These are phyloP conservation scores for Pao palembangensis DNA, from an alignment of 2,113 vertebrate genomes.

Conservation along the genomic window DNA sequence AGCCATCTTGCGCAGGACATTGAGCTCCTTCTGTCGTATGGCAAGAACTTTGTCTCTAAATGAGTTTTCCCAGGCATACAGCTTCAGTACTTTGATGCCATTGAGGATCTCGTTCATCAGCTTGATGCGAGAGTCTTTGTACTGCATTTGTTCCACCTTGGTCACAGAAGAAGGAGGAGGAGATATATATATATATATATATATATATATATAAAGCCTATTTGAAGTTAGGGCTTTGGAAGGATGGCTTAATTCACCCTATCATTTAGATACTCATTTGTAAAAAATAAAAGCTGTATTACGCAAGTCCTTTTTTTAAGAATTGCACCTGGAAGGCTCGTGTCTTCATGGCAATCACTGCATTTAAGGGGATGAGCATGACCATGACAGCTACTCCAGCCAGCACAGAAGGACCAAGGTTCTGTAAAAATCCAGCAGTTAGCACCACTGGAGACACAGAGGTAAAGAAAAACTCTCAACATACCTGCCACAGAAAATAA, in stretches of 20 bases:
- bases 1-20: constrained; percentile 78
- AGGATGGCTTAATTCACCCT: no score
- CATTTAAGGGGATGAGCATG: constrained; percentile 92
- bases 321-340: constrained; percentile 83
- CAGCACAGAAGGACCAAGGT: constrained; percentile 85
- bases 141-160: constrained; percentile 89
- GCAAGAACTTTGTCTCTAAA: constrained; percentile 83
- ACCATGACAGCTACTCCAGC: constrained; percentile 92
- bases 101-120: constrained; percentile 93
- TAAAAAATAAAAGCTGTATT: not conserved
- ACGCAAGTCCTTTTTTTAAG: not conserved
- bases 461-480: not conserved
- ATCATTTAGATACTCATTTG: no score
- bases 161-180: not conserved
- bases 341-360: constrained; percentile 87
- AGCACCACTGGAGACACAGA: not conserved
- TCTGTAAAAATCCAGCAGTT: constrained; percentile 58
- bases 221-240: no score
- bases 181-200: no score
- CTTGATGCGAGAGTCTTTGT: constrained; percentile 90
- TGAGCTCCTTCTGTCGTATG: constrained; percentile 85
- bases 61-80: constrained; percentile 93
- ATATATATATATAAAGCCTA: no score
- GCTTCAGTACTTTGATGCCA: constrained; percentile 95
- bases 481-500: constrained; percentile 94